Conservation (phyloP, 23 tunicate species). For the Phallusia fumigata region DNA sequence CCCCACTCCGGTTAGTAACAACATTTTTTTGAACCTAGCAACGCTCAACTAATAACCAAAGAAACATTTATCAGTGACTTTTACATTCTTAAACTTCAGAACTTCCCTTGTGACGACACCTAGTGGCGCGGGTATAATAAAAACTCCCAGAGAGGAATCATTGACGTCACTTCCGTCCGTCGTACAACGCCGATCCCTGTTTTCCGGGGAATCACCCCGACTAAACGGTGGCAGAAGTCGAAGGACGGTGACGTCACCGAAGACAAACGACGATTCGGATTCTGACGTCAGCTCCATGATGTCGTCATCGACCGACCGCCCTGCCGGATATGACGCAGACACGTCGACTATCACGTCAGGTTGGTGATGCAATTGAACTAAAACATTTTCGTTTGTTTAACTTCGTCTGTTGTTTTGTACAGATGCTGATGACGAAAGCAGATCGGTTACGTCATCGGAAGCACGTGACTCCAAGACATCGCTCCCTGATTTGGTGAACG, state of each 20-base stretch:
- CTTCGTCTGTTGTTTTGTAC: background rate
- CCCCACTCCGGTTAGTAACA: background rate
- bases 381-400: background rate
- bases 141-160: background rate
- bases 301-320: constrained; percentile 15
- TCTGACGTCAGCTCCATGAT: constrained; percentile 17
- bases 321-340: constrained; percentile 6
- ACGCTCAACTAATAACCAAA: no score
- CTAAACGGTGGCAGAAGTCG: background rate
- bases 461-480: background rate
- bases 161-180: constrained; percentile 7
- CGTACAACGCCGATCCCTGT: background rate
- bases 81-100: background rate
- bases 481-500: background rate
- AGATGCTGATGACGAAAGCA: background rate
- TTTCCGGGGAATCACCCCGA: background rate
- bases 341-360: background rate
- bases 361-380: background rate
- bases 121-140: background rate
- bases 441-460: background rate
- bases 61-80: no score
- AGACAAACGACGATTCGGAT: background rate
- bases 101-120: background rate
- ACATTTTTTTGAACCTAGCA: no score
- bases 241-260: background rate